Evolutionary conservation across 1,140 invertebrate genomes (phyloP).

Genomic region (Drosophila bocki): DNA sequence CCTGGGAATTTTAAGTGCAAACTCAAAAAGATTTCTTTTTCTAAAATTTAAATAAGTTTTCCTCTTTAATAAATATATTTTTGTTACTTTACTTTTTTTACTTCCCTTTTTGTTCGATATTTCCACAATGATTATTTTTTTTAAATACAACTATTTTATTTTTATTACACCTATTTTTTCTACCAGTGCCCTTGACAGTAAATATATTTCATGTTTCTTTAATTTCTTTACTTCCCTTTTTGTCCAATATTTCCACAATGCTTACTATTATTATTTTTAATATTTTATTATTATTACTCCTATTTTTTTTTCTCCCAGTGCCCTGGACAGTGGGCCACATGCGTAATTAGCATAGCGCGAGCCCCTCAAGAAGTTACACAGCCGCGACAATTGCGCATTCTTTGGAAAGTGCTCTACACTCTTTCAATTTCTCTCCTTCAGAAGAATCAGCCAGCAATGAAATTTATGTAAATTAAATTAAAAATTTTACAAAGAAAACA

Average conservation of each 20-base stretch:
- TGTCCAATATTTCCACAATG: not conserved
- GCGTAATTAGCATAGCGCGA: conserved; percentile 60
- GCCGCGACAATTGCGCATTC: conserved; percentile 53
- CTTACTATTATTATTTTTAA: not conserved
- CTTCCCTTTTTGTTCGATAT: no score
- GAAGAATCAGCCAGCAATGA: conserved; percentile 68
- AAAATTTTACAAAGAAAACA: conserved; percentile 19
- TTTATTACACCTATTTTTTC: no score
- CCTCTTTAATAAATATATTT: no score
- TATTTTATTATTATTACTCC: not conserved
- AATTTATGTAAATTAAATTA: conserved; percentile 82
- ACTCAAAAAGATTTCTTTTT: not conserved
- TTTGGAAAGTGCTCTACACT: conserved; percentile 28
- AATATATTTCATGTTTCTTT: not conserved
- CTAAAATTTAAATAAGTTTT: no score
- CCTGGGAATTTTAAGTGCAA: not conserved
- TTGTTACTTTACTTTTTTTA: no score
- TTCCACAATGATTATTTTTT: no score
- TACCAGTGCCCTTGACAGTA: no score
- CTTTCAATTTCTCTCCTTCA: conserved; percentile 19
- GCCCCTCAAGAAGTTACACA: conserved; percentile 27
- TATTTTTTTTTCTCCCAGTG: conserved; percentile 1
- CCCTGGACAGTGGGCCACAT: conserved; percentile 6
- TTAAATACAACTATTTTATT: no score
- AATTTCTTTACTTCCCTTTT: not conserved